These are phyloP conservation scores for Nebria ingens DNA, from an alignment of 1,140 invertebrate genomes.

Conservation along the genomic window DNA sequence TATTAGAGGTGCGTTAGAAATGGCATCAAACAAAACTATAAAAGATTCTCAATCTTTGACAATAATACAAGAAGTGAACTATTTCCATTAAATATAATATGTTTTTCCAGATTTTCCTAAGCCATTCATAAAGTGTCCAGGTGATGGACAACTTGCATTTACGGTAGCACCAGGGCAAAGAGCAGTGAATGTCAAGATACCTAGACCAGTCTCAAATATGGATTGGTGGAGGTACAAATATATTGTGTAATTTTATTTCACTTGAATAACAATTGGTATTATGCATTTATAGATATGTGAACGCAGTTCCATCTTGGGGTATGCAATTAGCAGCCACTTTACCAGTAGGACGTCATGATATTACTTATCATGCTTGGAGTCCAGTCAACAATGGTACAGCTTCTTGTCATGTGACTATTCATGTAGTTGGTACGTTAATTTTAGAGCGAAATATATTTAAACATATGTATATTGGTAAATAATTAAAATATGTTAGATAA, in stretches of 20 bases:
- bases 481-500: conserved; percentile 36
- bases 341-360: conserved; percentile 42
- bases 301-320: conserved; percentile 50
- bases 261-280: conserved; percentile 12
- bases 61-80: background rate
- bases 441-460: conserved; percentile 6
- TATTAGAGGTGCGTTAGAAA: conserved; percentile 19
- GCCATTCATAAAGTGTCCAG: conserved; percentile 54
- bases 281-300: conserved; percentile 41
- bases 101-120: conserved; percentile 30
- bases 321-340: conserved; percentile 51
- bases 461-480: background rate
- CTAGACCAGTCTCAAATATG: conserved; percentile 54
- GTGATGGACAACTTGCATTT: conserved; percentile 40
- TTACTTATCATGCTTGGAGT: conserved; percentile 50
- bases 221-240: conserved; percentile 46
- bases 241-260: conserved; percentile 14
- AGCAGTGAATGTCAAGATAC: conserved; percentile 45
- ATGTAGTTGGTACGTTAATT: conserved; percentile 41
- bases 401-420: conserved; percentile 49
- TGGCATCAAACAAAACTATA: no score
- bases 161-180: conserved; percentile 41
- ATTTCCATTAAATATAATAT: background rate
- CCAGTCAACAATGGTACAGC: conserved; percentile 41
- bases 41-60: conserved; percentile 10